Percentiles rank a stretch among this genome's conserved stretches.
These are phyloP conservation scores for Eustalomyia histrio DNA, from an alignment of 2,888 invertebrate species.

Conservation along the genomic window DNA sequence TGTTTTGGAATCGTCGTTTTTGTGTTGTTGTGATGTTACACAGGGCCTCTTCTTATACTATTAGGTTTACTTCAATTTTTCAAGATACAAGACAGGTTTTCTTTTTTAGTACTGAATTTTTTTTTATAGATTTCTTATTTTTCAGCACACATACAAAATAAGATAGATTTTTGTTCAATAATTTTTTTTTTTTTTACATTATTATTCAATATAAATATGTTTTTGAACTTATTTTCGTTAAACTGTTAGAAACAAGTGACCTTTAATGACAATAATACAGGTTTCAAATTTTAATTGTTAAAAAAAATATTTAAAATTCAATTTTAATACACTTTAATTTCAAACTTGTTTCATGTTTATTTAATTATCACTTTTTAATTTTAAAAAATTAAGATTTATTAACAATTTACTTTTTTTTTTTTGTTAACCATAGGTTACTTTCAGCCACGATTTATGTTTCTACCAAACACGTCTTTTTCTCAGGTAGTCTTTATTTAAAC, in stretches of 20 bases:
- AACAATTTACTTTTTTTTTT: constrained; percentile 11
- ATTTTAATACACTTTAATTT: background rate
- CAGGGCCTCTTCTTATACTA: constrained; percentile 50
- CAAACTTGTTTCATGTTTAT: constrained; percentile 14
- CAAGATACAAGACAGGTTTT: constrained; percentile 61
- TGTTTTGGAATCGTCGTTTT: constrained; percentile 42
- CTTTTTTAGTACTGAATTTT: constrained; percentile 24
- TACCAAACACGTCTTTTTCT: constrained; percentile 36
- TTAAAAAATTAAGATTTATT: background rate
- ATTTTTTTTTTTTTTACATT: background rate
- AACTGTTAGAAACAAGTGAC: constrained; percentile 57
- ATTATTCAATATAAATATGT: constrained; percentile 7
- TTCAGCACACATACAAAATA: constrained; percentile 48
- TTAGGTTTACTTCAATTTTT: constrained; percentile 30
- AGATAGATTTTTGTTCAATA: constrained; percentile 17
- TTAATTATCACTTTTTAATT: background rate
- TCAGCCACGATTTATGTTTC: constrained; percentile 16
- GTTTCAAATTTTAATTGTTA: constrained; percentile 34
- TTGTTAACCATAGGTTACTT: constrained; percentile 7
- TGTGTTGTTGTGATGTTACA: constrained; percentile 49
- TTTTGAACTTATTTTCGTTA: constrained; percentile 26
- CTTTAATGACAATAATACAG: constrained; percentile 51
- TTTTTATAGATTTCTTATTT: constrained; percentile 49
- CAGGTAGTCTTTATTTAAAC: constrained; percentile 53
- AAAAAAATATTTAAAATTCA: background rate